Evolutionary conservation across 1,140 invertebrate species (phyloP), one percentile per base, ranked within the genome.

Genomic region (Macrobrachium nipponense): DNA sequence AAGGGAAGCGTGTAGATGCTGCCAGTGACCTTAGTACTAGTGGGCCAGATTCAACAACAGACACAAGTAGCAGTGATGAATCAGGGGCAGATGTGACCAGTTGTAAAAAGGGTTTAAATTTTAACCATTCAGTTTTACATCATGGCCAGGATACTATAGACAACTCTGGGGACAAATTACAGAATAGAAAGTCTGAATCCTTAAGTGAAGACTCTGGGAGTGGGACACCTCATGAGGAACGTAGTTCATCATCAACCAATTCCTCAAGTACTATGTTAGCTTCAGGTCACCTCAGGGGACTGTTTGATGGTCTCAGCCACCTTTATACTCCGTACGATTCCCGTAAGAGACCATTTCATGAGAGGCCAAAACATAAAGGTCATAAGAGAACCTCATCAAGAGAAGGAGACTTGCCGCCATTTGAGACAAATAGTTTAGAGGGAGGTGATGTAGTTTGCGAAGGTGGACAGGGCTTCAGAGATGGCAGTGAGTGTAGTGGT

Each of bases 261-360:
- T 88, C 90, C 27, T 89, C 89, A 36, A 88, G 87, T 77, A 84
- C 43, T 92, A 92, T 89, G 73, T 62, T 87, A 60, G 81, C 88
- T 62, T 85, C 88, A 36, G 93, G 94, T 10, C 95, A 95, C 88
- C 90, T 96, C 15, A 95, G 94, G 79, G 94, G 95, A 27, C 91
- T 97, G 1, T 96, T 95, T 91, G 96, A 97, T 91, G 96, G 96
- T 5, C 92, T 97, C 12, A 96, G 96, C 85, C 96, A 97, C 90
- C 94, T 96, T 88, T 97, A 96, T 90, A 94, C 95, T 62, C 93
- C 94, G 43, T 92, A 92, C 72, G 93, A 93, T 80, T 91, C 94
- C 91, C 89, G 94, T 89, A 90, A 93, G 89, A 90, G 94, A 66
- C 85, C 85, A 15, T 20, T 91, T 91, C 90, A 89, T 91, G 86